Base-by-base conservation (phyloP, 2,113 vertebrate species). In the Rhipidura dahli region DNA sequence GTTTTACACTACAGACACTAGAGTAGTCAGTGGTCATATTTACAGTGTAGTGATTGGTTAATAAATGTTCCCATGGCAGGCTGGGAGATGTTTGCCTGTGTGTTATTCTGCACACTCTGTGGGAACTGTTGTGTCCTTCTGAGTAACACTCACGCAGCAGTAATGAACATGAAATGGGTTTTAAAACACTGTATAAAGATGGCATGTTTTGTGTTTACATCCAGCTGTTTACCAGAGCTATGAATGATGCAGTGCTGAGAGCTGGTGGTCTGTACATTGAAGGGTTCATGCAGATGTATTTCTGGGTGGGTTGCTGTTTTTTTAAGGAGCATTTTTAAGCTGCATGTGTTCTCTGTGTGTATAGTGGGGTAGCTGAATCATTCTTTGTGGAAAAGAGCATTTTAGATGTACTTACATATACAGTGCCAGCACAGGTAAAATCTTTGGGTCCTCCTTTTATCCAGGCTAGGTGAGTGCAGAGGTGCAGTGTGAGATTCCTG, bases 271-370 rank as follows among this genome's bases (percentile, higher is more conserved):
- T 89, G 81, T 27, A 19, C 5, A 7, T 4, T 49, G 65, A 72
- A 53, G 53, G 26, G 42, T 65, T 85, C 26, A 2, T 18, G 27
- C 5, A 75, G 40, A 18, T 51, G 23, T 11, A 11, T 39, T 82
- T 83, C 11, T 35, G 69, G 22, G 7, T 22, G 20, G 4, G 13
- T n/a, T 78, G 50, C 39, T 90, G 23, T 0, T 3, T 27, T 50
- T 50, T 47, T 28, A 22, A 82, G 79, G 40, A 88, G 37, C 6
- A 19, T 44, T 85, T 85, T 27, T 40, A 54, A 79, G 57, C 27
- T 51, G 1, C 54, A 6, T 3, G 0, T 42, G 28, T 57, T 85
- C 40, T 88, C 0, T 2, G 0, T 47, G 27, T 65, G 7, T 49
- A 1, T 26, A 16, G 15, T 68, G 13, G 15, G 3, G 35, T 10